Evolutionary conservation across 2,113 vertebrate species (phyloP).

Genomic region (Pangasianodon gigas): DNA sequence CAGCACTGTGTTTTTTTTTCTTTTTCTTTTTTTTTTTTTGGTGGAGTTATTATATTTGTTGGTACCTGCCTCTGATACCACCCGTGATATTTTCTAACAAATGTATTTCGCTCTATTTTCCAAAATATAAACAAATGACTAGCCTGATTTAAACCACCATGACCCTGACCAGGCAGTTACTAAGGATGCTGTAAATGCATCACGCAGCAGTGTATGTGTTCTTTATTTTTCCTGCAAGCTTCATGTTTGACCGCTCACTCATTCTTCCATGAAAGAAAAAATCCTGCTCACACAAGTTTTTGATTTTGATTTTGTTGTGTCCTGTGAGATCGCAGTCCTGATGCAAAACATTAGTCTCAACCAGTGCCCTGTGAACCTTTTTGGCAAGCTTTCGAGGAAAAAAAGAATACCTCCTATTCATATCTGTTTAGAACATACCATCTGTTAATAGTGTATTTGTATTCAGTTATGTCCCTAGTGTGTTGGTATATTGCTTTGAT

Average conservation of each 20-base stretch:
- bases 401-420: background rate
- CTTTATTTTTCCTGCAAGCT: background rate
- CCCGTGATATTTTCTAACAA: background rate
- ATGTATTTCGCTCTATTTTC: background rate
- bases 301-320: background rate
- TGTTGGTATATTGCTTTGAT: background rate
- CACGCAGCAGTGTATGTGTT: background rate
- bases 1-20: too few species aligned
- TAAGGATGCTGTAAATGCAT: background rate
- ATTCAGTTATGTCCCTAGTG: background rate
- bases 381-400: background rate
- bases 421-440: background rate
- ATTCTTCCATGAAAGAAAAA: background rate
- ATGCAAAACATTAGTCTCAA: background rate
- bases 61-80: background rate
- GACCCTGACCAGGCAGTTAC: background rate
- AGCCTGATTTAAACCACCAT: background rate
- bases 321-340: background rate
- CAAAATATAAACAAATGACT: background rate
- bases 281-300: background rate
- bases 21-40: background rate
- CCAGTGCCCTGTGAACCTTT: background rate
- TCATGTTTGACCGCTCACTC: background rate
- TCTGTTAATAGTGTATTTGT: background rate
- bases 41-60: background rate